Evolutionary conservation across 2,888 invertebrate species (phyloP), one percentile per base, ranked within the genome.

Genomic region (Sinohyriopsis cumingii): DNA sequence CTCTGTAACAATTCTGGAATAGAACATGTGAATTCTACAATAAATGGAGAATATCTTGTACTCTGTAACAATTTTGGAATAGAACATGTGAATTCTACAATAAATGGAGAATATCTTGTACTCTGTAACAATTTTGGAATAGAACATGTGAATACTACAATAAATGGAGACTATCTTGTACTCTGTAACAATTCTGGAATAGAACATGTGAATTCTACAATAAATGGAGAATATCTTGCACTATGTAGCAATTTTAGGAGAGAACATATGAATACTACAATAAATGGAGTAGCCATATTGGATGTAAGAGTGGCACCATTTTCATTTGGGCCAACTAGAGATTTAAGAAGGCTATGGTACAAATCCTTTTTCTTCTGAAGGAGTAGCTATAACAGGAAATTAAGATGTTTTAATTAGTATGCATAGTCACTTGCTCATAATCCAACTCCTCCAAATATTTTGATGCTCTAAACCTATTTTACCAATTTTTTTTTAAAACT

Each of bases 31-130:
- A 25, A 25, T 25, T 25, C 25, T 25, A 25, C 25, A 25, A 69
- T 69, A 75, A 64, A 66, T 33, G 53, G 25, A 22, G 25, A 33
- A 53, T 62, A 62, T 62, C 53, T 25, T n/a, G 60, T 19, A 60
- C 20, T 55, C 45, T 54, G 22, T 5, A 9, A 4, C 25, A 25
- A 25, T 25, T 25, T 25, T 25, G 25, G 25, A 25, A 3, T 25
- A 33, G 33, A 33, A 33, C 33, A 33, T 33, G 6, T 33, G 33
- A 33, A 3, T 5, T 7, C 33, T 33, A 33, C 33, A 33, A 69
- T 69, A 75, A 65, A 65, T 20, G 28, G 25, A 25, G 25, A 25
- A 25, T 25, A 25, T 25, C 53, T 25, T n/a, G 60, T 19, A 60
- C 20, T 55, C 45, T 54, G 22, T 5, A 9, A 4, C 25, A 25